Percentiles rank a stretch among this genome's conserved stretches.
These are phyloP conservation scores for Drosophila burlai DNA, from an alignment of 1,140 invertebrate genomes.

Conservation along the genomic window DNA sequence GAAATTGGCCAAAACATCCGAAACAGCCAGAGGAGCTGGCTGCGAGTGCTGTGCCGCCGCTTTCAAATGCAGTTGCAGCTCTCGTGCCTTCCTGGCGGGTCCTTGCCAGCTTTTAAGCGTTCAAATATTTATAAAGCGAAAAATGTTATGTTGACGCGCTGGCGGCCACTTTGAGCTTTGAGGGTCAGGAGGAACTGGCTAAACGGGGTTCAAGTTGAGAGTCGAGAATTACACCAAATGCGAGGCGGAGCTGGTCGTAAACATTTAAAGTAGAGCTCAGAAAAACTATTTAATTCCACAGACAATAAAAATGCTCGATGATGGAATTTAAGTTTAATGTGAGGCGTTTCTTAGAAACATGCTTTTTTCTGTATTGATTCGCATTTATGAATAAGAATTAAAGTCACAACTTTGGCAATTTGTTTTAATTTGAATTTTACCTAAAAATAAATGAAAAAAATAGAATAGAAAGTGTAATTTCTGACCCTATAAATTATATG, in stretches of 20 bases:
- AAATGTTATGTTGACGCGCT: slow-evolving; percentile 69
- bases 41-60: slow-evolving; percentile 12
- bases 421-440: not conserved
- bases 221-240: slow-evolving; percentile 63
- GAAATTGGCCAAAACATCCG: slow-evolving; percentile 29
- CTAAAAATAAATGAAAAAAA: not conserved
- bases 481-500: too few relatives aligned
- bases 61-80: slow-evolving; percentile 28
- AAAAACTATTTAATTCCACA: too few relatives aligned
- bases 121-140: slow-evolving; percentile 78
- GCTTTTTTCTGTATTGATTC: not conserved
- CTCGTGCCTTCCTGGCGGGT: slow-evolving; percentile 21
- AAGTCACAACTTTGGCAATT: not conserved
- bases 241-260: slow-evolving; percentile 19
- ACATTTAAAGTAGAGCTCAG: not conserved
- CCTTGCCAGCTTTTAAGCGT: slow-evolving; percentile 69
- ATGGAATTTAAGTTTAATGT: not conserved
- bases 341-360: not conserved
- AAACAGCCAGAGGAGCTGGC: slow-evolving; percentile 6
- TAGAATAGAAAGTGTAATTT: too few relatives aligned
- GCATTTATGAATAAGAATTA: not conserved
- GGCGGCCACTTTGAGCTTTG: slow-evolving; percentile 27
- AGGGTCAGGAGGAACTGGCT: slow-evolving; percentile 16
- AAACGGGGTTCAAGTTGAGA: slow-evolving; percentile 53
- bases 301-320: not conserved